phyloP scores from a whole-genome alignment of 2,888 invertebrate species.

The Leucophenga maculata region DNA sequence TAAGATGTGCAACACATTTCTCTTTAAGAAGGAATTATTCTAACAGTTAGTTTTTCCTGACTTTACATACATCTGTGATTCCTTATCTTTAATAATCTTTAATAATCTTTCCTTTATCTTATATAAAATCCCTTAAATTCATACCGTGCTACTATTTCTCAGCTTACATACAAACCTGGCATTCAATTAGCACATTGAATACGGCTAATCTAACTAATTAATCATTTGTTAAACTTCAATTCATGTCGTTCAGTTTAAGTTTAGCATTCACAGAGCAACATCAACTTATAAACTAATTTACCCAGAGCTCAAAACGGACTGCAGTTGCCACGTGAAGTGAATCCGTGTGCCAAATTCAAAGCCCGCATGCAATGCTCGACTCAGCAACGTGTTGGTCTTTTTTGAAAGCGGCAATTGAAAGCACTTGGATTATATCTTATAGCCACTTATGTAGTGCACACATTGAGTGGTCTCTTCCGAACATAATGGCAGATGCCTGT shows the following conservation, averaged over 20 bases:
- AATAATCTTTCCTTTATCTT: too few relatives aligned
- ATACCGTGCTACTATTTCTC: too few relatives aligned
- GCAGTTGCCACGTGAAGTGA: background rate
- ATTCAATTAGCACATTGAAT: too few relatives aligned
- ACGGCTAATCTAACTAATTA: too few relatives aligned
- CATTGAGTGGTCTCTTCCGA: slow-evolving; percentile 56
- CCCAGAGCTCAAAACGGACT: background rate
- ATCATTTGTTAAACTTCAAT: slow-evolving; percentile 7
- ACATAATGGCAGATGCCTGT: slow-evolving; percentile 37
- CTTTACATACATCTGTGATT: too few relatives aligned
- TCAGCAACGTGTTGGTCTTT: slow-evolving; percentile 27
- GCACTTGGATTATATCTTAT: slow-evolving; percentile 36
- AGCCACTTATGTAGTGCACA: slow-evolving; percentile 40
- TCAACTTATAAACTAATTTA: slow-evolving; percentile 11
- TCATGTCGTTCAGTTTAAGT: background rate
- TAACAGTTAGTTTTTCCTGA: too few relatives aligned
- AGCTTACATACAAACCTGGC: too few relatives aligned
- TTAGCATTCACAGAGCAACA: background rate
- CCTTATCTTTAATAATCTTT: too few relatives aligned
- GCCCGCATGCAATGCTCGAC: background rate
- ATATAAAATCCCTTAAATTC: too few relatives aligned
- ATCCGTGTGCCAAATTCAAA: background rate
- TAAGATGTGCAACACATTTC: too few relatives aligned
- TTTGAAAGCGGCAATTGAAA: slow-evolving; percentile 25
- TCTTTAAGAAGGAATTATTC: too few relatives aligned